Evolutionary conservation across 2,113 vertebrate species (phyloP).

Genomic region (Glaucidium brasilianum): DNA sequence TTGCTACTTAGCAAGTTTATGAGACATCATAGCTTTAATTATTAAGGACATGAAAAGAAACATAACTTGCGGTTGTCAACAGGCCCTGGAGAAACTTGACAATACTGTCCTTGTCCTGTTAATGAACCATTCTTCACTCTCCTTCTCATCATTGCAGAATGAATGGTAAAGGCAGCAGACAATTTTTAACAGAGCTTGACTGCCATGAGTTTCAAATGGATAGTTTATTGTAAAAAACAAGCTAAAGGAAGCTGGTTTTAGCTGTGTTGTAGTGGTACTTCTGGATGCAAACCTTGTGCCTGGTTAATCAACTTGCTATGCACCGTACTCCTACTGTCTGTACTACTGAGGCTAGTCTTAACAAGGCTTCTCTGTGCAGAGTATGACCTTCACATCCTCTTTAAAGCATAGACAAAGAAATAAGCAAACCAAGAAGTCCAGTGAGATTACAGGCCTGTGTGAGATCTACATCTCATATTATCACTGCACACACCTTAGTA

Average conservation of each 20-base stretch:
- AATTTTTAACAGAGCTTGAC: background rate
- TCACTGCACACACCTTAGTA: background rate
- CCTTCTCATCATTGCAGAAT: background rate
- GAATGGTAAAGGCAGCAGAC: background rate
- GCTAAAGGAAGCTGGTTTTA: background rate
- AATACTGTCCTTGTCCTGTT: background rate
- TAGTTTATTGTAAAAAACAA: background rate
- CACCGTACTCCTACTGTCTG: background rate
- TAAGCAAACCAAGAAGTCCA: background rate
- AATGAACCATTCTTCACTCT: background rate
- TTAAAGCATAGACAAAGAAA: background rate
- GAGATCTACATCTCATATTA: background rate
- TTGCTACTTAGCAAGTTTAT: background rate
- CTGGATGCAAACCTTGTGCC: background rate
- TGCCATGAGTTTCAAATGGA: background rate
- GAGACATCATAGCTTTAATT: background rate
- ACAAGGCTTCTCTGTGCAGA: background rate
- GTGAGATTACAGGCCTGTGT: background rate
- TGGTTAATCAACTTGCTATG: background rate
- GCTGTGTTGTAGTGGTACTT: background rate
- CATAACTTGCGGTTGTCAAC: background rate
- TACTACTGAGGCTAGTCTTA: background rate
- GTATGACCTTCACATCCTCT: background rate
- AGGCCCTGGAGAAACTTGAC: background rate
- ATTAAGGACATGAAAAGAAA: background rate